phyloP scores from a whole-genome alignment of 2,113 vertebrate genomes.

The Centropus unirufus region DNA sequence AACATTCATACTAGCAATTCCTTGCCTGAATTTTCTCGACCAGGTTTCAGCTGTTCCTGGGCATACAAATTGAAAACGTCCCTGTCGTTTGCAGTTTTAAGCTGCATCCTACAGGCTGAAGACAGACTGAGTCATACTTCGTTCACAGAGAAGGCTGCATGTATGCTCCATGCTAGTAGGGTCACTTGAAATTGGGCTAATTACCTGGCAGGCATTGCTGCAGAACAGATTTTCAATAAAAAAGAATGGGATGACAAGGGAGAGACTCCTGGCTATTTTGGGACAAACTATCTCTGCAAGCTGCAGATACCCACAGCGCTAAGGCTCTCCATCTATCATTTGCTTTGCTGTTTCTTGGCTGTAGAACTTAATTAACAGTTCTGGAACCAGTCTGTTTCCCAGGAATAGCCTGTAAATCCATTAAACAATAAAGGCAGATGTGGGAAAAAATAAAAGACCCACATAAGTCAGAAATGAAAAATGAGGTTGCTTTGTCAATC shows the following conservation, averaged over 20 bases:
- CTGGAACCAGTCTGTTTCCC: not conserved
- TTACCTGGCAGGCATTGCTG: not conserved
- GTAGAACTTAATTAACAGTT: constrained; percentile 28
- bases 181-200: constrained; percentile 37
- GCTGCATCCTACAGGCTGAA: not conserved
- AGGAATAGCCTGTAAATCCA: not conserved
- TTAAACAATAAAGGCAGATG: constrained; percentile 10
- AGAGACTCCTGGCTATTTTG: constrained; percentile 29
- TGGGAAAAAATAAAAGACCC: constrained; percentile 13
- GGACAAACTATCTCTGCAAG: constrained; percentile 10
- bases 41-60: not conserved
- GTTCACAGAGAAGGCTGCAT: not conserved
- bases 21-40: not conserved
- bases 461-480: constrained; percentile 4
- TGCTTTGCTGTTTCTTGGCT: constrained; percentile 31
- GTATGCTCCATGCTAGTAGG: not conserved
- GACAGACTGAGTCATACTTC: not conserved
- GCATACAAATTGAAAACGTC: not conserved
- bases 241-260: not conserved
- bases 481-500: not conserved
- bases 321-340: constrained; percentile 3
- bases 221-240: constrained; percentile 31
- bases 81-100: not conserved
- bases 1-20: not conserved
- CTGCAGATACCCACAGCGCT: not conserved